A percentile compares a stretch with the other conserved stretches of the same genome.
Evolutionary conservation across 2,888 invertebrate genomes (phyloP).

Genomic region (Orthonychiurus folsomi): DNA sequence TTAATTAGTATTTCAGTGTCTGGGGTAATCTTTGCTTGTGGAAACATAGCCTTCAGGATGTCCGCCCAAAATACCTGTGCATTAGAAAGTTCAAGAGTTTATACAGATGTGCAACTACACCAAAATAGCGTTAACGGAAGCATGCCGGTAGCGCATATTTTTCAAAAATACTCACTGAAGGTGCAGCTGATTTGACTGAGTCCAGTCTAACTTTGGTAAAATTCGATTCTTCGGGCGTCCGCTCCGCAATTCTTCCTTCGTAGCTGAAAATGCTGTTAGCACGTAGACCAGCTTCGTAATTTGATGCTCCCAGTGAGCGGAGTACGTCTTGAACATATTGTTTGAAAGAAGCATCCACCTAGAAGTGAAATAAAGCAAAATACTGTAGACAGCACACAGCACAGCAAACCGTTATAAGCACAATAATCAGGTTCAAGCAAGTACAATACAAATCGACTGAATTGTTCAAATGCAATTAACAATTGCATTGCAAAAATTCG

Average conservation of each 20-base stretch:
- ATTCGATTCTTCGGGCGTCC: conserved; percentile 47
- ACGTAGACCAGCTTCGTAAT: conserved; percentile 47
- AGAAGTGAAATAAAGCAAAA: too few species aligned
- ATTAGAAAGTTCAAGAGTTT: background rate
- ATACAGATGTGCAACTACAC: background rate
- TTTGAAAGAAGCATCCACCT: conserved; percentile 49
- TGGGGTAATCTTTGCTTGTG: conserved; percentile 47
- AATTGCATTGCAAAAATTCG: too few species aligned
- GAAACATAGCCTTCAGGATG: conserved; percentile 48
- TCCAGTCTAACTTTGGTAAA: too few species aligned
- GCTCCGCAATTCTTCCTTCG: conserved; percentile 51
- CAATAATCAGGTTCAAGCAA: too few species aligned
- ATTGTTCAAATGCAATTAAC: too few species aligned
- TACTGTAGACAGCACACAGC: too few species aligned
- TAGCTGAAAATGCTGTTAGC: conserved; percentile 50
- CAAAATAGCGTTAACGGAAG: background rate
- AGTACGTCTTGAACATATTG: conserved; percentile 49
- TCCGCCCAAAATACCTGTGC: conserved; percentile 43
- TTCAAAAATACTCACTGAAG: too few species aligned
- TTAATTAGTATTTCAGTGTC: conserved; percentile 50
- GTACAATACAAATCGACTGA: too few species aligned
- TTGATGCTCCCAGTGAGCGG: conserved; percentile 47
- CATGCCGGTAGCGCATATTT: too few species aligned
- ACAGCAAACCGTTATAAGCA: too few species aligned
- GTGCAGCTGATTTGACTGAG: too few species aligned